phyloP scores from a whole-genome alignment of 2,888 invertebrate genomes.

The Erebia epiphron region DNA sequence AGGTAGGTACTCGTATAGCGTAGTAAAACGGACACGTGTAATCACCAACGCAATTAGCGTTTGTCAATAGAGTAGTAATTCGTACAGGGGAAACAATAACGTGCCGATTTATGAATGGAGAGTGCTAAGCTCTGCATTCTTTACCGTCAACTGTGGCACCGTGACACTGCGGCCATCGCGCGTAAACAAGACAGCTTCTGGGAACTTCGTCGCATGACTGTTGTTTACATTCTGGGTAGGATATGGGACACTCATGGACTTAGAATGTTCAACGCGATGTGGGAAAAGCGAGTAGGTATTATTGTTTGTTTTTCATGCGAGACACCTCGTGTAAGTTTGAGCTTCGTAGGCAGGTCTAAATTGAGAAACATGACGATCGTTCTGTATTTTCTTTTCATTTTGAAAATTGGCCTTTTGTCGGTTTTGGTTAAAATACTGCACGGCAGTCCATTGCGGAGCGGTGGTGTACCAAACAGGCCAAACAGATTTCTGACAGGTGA shows the following conservation, averaged over 20 bases:
- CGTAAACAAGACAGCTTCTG: conserved; percentile 37
- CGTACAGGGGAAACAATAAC: conserved; percentile 46
- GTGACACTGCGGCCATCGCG: conserved; percentile 12
- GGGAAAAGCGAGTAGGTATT: conserved; percentile 7
- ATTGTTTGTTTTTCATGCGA: conserved; percentile 1
- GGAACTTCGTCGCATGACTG: conserved; percentile 36
- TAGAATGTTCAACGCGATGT: conserved; percentile 30
- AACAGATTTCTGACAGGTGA: too few species aligned
- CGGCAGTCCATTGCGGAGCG: too few species aligned
- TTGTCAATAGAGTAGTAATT: conserved; percentile 55
- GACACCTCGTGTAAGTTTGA: background rate
- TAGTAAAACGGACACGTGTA: conserved; percentile 45
- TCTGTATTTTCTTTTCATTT: too few species aligned
- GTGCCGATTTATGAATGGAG: conserved; percentile 65
- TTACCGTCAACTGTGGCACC: conserved; percentile 19
- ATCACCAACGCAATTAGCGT: conserved; percentile 36
- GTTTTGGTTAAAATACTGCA: too few species aligned
- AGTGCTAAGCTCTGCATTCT: conserved; percentile 48
- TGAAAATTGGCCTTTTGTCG: too few species aligned
- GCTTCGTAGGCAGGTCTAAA: too few species aligned
- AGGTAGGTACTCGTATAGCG: background rate
- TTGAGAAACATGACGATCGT: too few species aligned
- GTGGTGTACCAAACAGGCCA: too few species aligned
- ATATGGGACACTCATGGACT: conserved; percentile 27
- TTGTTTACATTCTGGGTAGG: conserved; percentile 63